phyloP scores from a whole-genome alignment of 1,140 invertebrate species.

The Hyposmocoma kahamanoa region DNA sequence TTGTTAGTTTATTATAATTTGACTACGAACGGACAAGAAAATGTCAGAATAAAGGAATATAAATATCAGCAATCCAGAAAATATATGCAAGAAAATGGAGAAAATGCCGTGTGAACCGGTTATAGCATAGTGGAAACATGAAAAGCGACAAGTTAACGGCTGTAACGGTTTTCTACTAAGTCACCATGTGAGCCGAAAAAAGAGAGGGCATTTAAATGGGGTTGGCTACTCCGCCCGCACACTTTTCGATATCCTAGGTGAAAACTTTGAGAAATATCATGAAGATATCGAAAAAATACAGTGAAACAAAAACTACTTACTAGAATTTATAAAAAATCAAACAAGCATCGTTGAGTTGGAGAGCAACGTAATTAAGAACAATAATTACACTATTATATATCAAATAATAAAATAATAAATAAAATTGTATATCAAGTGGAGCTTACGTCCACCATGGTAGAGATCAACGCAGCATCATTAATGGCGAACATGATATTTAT shows the following conservation, averaged over 20 bases:
- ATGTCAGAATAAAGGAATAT: background rate
- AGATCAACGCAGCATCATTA: too few relatives aligned
- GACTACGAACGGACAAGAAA: background rate
- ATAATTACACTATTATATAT: background rate
- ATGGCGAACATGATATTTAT: too few relatives aligned
- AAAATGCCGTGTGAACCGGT: background rate
- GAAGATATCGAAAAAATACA: background rate
- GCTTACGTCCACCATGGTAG: constrained; percentile 4
- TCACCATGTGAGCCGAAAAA: background rate
- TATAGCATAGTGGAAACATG: background rate
- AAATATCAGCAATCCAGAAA: background rate
- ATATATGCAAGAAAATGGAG: background rate
- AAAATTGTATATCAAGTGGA: constrained; percentile 7
- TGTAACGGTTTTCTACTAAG: background rate
- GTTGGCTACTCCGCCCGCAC: background rate
- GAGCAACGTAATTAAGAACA: background rate
- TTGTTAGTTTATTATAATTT: constrained; percentile 1
- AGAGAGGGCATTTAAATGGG: background rate
- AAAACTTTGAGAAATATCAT: constrained; percentile 1
- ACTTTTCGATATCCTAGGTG: background rate
- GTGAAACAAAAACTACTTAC: background rate
- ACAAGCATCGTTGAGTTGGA: background rate
- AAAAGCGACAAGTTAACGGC: background rate
- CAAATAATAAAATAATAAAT: background rate
- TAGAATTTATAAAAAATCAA: background rate